Conservation (phyloP, 1,140 invertebrate species). For the Drosophila jambulina region DNA sequence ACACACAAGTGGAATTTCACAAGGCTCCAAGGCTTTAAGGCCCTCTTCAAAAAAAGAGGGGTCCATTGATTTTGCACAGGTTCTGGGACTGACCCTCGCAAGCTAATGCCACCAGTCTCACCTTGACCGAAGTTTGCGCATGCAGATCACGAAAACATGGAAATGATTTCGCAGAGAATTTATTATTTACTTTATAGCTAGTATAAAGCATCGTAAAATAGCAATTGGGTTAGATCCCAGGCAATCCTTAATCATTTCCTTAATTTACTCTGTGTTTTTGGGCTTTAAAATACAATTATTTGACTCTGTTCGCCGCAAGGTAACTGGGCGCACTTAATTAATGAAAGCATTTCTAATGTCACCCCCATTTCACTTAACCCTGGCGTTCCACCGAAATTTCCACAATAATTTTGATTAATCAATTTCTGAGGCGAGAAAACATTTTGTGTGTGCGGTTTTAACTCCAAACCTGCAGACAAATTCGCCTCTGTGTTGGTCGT, state of each 20-base stretch:
- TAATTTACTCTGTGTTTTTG: conserved; percentile 23
- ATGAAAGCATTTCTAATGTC: conserved; percentile 26
- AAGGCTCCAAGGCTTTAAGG: conserved; percentile 19
- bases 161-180: conserved; percentile 28
- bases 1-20: conserved; percentile 22
- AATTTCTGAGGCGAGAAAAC: conserved; percentile 62
- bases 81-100: conserved; percentile 9
- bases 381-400: neutral
- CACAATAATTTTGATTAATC: conserved; percentile 74
- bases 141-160: conserved; percentile 15
- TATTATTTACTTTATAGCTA: conserved; percentile 6
- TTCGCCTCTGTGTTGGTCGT: conserved; percentile 45
- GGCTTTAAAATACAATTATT: conserved; percentile 27
- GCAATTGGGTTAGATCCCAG: neutral
- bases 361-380: conserved; percentile 22
- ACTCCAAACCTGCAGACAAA: neutral
- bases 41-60: conserved; percentile 7
- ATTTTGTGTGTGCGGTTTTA: conserved; percentile 54
- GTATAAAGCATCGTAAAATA: conserved; percentile 1
- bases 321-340: conserved; percentile 9
- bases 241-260: conserved; percentile 16
- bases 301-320: conserved; percentile 6
- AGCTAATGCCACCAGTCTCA: neutral
- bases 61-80: conserved; percentile 21
- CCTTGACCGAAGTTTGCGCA: conserved; percentile 11